A percentile compares a stretch with the other conserved stretches of the same genome.
These are phyloP conservation scores for Pseudeuparius sepicola DNA, from an alignment of 2,888 invertebrate species.

Conservation along the genomic window DNA sequence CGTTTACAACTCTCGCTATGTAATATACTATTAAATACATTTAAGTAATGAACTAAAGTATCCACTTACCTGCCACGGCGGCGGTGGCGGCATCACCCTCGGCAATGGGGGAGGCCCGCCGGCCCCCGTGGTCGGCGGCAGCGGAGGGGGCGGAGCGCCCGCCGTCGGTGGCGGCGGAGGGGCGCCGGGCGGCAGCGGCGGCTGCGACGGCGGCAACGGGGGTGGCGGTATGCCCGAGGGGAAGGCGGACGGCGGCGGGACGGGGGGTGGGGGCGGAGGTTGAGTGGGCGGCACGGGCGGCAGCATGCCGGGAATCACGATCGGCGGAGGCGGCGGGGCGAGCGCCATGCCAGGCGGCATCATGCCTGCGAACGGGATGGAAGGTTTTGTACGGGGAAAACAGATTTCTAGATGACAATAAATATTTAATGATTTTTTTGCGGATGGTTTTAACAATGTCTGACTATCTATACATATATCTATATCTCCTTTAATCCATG, in stretches of 20 bases:
- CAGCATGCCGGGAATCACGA: constrained; percentile 53
- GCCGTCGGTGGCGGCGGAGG: constrained; percentile 51
- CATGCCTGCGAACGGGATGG: too few species aligned
- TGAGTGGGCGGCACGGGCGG: constrained; percentile 69
- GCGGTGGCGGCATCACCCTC: constrained; percentile 35
- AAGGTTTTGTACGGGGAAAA: too few species aligned
- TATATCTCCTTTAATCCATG: too few species aligned
- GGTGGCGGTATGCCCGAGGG: constrained; percentile 54
- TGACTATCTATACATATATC: too few species aligned
- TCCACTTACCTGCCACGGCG: constrained; percentile 31
- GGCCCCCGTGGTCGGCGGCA: constrained; percentile 36
- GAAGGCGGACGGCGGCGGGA: constrained; percentile 58
- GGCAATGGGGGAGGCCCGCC: constrained; percentile 15
- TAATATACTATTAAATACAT: too few species aligned
- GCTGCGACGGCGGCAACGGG: constrained; percentile 54
- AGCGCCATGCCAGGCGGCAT: constrained; percentile 41
- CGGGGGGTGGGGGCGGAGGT: constrained; percentile 62
- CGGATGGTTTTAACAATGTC: too few species aligned
- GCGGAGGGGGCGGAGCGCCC: constrained; percentile 26
- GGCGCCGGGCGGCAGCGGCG: constrained; percentile 52
- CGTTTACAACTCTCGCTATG: too few species aligned
- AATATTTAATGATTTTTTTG: too few species aligned
- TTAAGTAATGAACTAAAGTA: too few species aligned
- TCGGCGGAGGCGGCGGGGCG: constrained; percentile 46
- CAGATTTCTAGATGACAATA: too few species aligned